Evolutionary conservation across 2,888 invertebrate genomes (phyloP), one percentile per base, ranked within the genome.

Genomic region (Drosophila seclusa): DNA sequence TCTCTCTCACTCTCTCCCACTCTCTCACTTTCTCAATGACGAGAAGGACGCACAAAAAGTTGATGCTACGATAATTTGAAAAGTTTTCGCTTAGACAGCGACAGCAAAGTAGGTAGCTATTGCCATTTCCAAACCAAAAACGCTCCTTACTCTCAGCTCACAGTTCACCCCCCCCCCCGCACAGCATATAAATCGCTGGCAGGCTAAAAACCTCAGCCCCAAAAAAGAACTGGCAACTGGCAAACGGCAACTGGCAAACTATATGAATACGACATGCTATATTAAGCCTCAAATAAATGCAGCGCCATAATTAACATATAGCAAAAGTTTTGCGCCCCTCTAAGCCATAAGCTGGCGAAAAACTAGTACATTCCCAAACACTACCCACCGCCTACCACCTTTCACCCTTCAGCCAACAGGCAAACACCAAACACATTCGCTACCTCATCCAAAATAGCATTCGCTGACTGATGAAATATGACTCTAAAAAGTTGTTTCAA

Each of bases 291-390:
- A 89, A 89, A 86, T 89, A 86, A 90, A 87, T 89, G 86, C 89
- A 82, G 68, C 76, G 84, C 82, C 87, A 87, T 91, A 90, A 90
- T 90, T 90, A 91, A 91, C 90, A 89, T 90, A 89, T 87, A 87
- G 90, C 80, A 80, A 90, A 90, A 90, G 83, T 91, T 90, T 90
- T 73, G 53, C 54, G 66, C 55, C 64, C 42, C 59, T 70, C 83
- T 80, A 69, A 85, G 66, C 80, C 69, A 58, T 71, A 81, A 81
- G 80, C 78, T 73, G 63, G 50, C 63, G 68, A 70, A 78, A 73
- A 78, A 59, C 73, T 68, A 60, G 63, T 52, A 66, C 67, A 45
- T 2, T 4, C 0, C 31, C 57, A 11, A 0, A 5, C 18, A 6
- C 11, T 8, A 32, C 24, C 54, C 68, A 8, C 7, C 27, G 7